Evolutionary conservation across 2,888 invertebrate species (phyloP).

Genomic region (Acholoe squamosa): DNA sequence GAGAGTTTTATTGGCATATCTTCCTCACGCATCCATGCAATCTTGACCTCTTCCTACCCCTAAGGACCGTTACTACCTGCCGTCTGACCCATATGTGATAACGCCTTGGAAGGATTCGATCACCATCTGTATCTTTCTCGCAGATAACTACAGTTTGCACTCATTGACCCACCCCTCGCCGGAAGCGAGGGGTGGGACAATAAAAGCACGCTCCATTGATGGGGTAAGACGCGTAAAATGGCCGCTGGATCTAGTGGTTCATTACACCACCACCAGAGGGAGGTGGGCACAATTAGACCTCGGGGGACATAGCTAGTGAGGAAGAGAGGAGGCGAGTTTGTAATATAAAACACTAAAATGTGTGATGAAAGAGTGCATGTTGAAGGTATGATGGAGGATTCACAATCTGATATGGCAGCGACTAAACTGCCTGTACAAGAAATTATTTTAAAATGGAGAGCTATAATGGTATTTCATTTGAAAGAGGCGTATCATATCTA

Average conservation of each 20-base stretch:
- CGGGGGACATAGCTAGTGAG: neutral
- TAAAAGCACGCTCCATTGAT: neutral
- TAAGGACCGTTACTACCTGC: neutral
- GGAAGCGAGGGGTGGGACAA: neutral
- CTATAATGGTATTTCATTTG: too few species aligned
- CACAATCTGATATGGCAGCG: too few species aligned
- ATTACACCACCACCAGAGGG: neutral
- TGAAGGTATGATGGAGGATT: too few species aligned
- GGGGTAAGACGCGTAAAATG: neutral
- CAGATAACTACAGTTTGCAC: neutral
- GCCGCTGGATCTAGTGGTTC: neutral
- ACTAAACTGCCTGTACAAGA: too few species aligned
- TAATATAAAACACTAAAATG: too few species aligned
- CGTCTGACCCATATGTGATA: neutral
- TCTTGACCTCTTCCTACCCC: too few species aligned
- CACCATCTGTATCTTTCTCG: neutral
- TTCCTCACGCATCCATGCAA: too few species aligned
- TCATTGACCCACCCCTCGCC: neutral
- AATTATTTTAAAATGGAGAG: too few species aligned
- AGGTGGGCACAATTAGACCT: neutral
- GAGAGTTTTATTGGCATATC: neutral
- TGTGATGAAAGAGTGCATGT: too few species aligned
- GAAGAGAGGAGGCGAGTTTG: too few species aligned
- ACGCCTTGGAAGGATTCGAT: neutral
- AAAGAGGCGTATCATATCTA: too few species aligned